Evolutionary conservation across 2,113 vertebrate species (phyloP).

Genomic region (Microtus montanus): DNA sequence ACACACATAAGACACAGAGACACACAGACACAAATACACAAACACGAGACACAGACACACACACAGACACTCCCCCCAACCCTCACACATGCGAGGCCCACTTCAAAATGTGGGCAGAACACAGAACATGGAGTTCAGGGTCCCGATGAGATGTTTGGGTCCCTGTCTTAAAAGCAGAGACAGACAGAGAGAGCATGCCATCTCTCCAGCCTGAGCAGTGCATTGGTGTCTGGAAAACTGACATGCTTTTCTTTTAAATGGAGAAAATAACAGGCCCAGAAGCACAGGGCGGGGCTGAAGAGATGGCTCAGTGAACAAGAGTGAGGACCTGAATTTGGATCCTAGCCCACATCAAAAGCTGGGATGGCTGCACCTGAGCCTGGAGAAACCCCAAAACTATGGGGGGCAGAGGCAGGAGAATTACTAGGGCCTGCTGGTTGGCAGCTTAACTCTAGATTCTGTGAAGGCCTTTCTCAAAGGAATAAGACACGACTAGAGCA

Average conservation of each 20-base stretch:
- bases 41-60: neutral
- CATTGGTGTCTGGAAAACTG: neutral
- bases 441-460: neutral
- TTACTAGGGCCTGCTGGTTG: neutral
- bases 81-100: neutral
- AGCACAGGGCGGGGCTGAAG: no score
- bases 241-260: neutral
- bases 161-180: neutral
- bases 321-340: neutral
- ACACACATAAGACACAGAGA: neutral
- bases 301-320: neutral
- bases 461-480: neutral
- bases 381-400: neutral
- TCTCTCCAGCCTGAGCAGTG: neutral
- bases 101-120: neutral
- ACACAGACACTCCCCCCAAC: neutral
- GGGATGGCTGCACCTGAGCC: neutral
- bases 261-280: neutral
- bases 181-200: no score
- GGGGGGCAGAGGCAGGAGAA: neutral
- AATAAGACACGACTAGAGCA: neutral
- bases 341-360: neutral
- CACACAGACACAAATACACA: neutral
- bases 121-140: neutral
- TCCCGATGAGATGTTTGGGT: neutral